phyloP scores from a whole-genome alignment of 2,113 vertebrate species.

The Gasterosteus nipponicus region DNA sequence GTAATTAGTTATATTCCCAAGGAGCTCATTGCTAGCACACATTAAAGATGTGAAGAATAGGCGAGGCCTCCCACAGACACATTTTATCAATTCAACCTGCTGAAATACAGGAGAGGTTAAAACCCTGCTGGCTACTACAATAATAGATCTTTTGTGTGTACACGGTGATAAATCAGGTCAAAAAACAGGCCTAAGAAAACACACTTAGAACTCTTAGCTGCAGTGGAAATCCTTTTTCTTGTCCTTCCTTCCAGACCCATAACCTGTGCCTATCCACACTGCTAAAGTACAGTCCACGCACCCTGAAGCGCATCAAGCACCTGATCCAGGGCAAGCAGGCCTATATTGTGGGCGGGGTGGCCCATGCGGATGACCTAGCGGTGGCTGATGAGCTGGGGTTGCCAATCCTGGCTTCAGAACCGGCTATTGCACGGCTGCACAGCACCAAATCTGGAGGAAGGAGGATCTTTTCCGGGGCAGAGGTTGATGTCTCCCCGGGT shows the following conservation, averaged over 20 bases:
- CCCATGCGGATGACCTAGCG: slow-evolving; percentile 86
- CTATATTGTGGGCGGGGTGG: slow-evolving; percentile 85
- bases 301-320: slow-evolving; percentile 82
- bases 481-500: slow-evolving; percentile 85
- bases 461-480: slow-evolving; percentile 80
- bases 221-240: slow-evolving; percentile 26
- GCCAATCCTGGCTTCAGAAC: slow-evolving; percentile 87
- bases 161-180: slow-evolving; percentile 86
- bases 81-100: slow-evolving; percentile 99
- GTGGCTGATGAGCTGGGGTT: slow-evolving; percentile 88
- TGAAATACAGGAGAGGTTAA: slow-evolving; percentile 95
- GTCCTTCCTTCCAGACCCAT: slow-evolving; percentile 76
- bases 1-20: slow-evolving; percentile 99
- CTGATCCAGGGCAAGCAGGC: slow-evolving; percentile 84
- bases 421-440: slow-evolving; percentile 84
- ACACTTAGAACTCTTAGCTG: slow-evolving; percentile 28
- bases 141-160: slow-evolving; percentile 90
- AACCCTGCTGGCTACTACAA: slow-evolving; percentile 92
- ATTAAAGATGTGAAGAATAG: slow-evolving; percentile 97
- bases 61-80: slow-evolving; percentile 91
- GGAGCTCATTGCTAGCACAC: slow-evolving; percentile 91
- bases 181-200: slow-evolving; percentile 68
- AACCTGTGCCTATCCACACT: slow-evolving; percentile 89
- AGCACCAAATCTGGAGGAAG: slow-evolving; percentile 87
- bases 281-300: slow-evolving; percentile 89